Percentiles rank a stretch among this genome's conserved stretches.
Evolutionary conservation across 2,888 invertebrate species (phyloP).

Genomic region (Phytoseiulus persimilis): DNA sequence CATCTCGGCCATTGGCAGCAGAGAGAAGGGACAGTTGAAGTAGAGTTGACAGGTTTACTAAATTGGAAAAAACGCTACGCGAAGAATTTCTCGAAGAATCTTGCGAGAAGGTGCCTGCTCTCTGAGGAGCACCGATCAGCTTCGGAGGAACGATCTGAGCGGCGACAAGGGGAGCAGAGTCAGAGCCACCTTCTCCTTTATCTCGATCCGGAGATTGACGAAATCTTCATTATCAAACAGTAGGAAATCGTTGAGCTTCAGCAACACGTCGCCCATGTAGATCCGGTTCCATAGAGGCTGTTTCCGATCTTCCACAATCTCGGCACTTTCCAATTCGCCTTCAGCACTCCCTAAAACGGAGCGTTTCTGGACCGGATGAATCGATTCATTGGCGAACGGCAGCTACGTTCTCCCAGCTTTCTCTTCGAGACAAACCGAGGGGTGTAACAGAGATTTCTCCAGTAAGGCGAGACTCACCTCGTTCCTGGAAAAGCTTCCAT

Average conservation of each 20-base stretch:
- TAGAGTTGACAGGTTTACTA: no score
- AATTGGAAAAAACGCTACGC: no score
- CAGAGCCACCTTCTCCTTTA: conserved; percentile 31
- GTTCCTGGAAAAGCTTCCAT: background rate
- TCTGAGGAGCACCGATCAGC: background rate
- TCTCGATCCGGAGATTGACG: conserved; percentile 38
- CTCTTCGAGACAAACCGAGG: no score
- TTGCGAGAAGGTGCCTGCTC: background rate
- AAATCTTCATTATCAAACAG: conserved; percentile 29
- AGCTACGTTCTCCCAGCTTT: no score
- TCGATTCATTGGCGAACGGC: no score
- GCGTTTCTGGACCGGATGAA: background rate
- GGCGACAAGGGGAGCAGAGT: conserved; percentile 25
- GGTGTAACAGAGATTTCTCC: no score
- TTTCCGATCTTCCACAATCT: background rate
- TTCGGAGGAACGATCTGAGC: background rate
- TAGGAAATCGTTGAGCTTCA: conserved; percentile 26
- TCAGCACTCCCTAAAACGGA: background rate
- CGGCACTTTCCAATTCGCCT: background rate
- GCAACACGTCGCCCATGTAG: conserved; percentile 37
- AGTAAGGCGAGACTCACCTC: conserved; percentile 16
- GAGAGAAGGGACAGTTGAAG: no score
- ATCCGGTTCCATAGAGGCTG: conserved; percentile 24
- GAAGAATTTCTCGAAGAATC: background rate
- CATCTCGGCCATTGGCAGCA: no score